A percentile compares a stretch with the other conserved stretches of the same genome.
These are phyloP conservation scores for Pipistrellus pipistrellus DNA, from an alignment of 2,797 vertebrate species.

Conservation along the genomic window DNA sequence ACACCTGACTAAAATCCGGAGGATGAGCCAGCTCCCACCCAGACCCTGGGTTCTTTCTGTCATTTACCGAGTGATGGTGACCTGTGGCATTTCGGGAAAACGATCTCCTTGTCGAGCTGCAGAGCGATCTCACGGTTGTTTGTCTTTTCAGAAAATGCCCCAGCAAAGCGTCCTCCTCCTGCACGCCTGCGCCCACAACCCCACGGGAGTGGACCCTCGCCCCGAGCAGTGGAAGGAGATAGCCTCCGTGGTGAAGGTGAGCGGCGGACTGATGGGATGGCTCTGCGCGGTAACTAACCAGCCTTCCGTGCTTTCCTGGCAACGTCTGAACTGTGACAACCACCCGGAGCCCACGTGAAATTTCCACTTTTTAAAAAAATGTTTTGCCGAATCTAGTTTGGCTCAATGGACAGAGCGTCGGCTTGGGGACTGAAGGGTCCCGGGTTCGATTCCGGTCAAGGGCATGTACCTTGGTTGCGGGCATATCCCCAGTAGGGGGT, in stretches of 20 bases:
- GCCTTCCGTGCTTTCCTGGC: background rate
- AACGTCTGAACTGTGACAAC: background rate
- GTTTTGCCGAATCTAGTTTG: background rate
- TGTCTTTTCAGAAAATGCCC: slow-evolving; percentile 94
- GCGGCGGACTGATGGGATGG: background rate
- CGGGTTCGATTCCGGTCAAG: too few species aligned
- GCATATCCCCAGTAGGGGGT: too few species aligned
- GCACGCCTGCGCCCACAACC: slow-evolving; percentile 98
- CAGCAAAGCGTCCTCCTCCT: slow-evolving; percentile 95
- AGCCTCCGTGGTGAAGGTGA: slow-evolving; percentile 93
- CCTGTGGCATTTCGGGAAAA: background rate
- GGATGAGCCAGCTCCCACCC: background rate
- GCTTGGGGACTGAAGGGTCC: too few species aligned
- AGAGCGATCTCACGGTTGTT: background rate
- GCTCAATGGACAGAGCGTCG: too few species aligned
- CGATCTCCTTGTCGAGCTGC: background rate
- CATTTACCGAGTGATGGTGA: background rate
- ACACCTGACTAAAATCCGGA: background rate
- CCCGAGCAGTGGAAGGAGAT: slow-evolving; percentile 98
- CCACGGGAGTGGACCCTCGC: slow-evolving; percentile 97
- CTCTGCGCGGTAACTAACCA: background rate
- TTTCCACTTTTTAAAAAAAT: background rate
- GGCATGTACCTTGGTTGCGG: too few species aligned
- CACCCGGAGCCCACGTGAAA: background rate
- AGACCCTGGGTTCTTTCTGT: background rate